A percentile compares a stretch with the other conserved stretches of the same genome.
phyloP scores from a whole-genome alignment of 2,113 vertebrate species.

The Ramphastos sulfuratus region DNA sequence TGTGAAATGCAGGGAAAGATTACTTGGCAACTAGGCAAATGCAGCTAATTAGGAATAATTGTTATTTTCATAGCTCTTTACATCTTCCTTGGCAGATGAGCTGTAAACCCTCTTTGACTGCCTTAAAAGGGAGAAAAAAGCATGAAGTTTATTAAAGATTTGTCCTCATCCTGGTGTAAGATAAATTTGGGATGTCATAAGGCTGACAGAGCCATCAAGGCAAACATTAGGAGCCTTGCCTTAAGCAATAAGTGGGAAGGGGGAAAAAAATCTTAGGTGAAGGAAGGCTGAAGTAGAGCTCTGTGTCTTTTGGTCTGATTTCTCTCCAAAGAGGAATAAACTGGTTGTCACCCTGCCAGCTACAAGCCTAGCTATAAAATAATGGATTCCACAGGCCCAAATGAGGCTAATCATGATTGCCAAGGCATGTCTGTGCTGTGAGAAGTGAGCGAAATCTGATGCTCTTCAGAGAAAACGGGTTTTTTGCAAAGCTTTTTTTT shows the following conservation, averaged over 20 bases:
- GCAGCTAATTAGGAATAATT: background rate
- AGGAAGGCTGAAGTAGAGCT: background rate
- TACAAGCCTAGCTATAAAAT: constrained; percentile 54
- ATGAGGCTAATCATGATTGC: constrained; percentile 64
- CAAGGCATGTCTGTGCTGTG: constrained; percentile 60
- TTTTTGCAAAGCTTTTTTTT: constrained; percentile 49
- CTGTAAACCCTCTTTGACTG: background rate
- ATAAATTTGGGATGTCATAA: constrained; percentile 2
- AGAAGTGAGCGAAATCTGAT: constrained; percentile 63
- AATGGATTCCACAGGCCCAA: constrained; percentile 65
- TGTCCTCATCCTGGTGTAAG: background rate
- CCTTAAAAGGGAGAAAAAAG: background rate
- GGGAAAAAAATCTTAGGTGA: constrained; percentile 18
- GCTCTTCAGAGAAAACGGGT: constrained; percentile 61
- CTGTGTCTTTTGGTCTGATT: constrained; percentile 10
- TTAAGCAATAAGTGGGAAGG: constrained; percentile 20
- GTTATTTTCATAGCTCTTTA: background rate
- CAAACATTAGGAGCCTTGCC: constrained; percentile 23
- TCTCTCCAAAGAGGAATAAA: constrained; percentile 59
- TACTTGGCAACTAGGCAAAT: background rate
- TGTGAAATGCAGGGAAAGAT: background rate
- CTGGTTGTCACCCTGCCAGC: constrained; percentile 62
- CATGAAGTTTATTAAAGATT: background rate
- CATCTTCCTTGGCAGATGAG: background rate
- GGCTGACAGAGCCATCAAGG: background rate